These are phyloP conservation scores for Nerophis lumbriciformis DNA, from an alignment of 2,113 vertebrate species.

Conservation along the genomic window DNA sequence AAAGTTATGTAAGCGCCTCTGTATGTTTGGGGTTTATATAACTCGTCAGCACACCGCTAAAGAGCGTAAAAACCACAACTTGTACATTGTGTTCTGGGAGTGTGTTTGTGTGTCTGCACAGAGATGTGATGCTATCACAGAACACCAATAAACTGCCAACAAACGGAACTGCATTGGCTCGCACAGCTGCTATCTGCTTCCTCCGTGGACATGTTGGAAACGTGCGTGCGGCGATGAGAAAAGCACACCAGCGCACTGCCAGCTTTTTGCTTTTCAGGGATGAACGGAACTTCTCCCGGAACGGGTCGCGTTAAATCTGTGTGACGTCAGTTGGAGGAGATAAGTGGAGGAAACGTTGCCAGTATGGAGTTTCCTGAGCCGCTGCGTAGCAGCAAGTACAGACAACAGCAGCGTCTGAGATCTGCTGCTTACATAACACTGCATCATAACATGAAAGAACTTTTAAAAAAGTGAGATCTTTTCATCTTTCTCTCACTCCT, in stretches of 20 bases:
- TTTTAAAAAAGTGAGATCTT: neutral
- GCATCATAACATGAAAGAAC: neutral
- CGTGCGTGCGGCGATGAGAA: too few relatives aligned
- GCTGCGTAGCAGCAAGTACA: neutral
- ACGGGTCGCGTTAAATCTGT: neutral
- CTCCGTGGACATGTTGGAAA: neutral
- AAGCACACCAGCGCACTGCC: too few relatives aligned
- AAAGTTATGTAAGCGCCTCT: conserved; percentile 33
- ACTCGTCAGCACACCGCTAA: conserved; percentile 4
- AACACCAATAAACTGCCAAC: neutral
- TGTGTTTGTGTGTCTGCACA: neutral
- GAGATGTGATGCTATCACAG: neutral
- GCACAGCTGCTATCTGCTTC: neutral
- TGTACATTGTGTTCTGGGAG: neutral
- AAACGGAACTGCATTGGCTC: neutral
- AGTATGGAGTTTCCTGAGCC: conserved; percentile 2
- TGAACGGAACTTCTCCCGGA: neutral
- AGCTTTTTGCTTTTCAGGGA: neutral
- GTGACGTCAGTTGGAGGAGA: conserved; percentile 3
- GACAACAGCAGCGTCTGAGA: neutral
- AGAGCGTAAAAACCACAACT: conserved; percentile 1
- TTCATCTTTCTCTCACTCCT: neutral
- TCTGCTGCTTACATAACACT: neutral
- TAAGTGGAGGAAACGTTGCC: neutral
- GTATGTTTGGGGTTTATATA: conserved; percentile 41